Percentiles rank a stretch among this genome's conserved stretches.
Conservation (phyloP, 53 echinoderm and acorn worm genomes). For the Crossaster papposus region DNA sequence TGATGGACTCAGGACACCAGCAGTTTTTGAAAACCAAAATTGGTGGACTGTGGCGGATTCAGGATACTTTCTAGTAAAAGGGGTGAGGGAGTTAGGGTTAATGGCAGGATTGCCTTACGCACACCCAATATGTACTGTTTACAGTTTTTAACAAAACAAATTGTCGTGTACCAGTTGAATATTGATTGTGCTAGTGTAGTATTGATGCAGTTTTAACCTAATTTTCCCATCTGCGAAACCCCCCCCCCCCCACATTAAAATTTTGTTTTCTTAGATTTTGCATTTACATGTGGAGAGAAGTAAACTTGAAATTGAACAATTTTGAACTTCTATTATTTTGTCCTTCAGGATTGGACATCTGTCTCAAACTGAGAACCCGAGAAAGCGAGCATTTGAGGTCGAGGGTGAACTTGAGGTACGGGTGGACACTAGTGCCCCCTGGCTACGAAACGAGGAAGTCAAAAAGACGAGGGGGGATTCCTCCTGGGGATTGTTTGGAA, state of each 20-base stretch:
- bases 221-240: background rate
- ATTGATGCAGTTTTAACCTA: background rate
- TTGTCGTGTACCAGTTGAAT: no score
- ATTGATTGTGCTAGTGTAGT: no score
- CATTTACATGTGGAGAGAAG: no score
- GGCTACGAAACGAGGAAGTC: slow-evolving; percentile 4
- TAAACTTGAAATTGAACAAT: background rate
- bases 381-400: slow-evolving; percentile 18
- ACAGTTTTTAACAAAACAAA: no score
- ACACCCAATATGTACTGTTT: no score
- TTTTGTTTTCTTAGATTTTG: no score
- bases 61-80: no score
- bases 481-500: slow-evolving; percentile 34
- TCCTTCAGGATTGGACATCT: slow-evolving; percentile 18
- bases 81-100: no score
- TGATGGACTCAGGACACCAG: no score
- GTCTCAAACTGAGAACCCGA: slow-evolving; percentile 9
- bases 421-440: background rate
- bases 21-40: no score
- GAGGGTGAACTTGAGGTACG: background rate
- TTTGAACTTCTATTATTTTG: background rate
- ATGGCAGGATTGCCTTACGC: background rate
- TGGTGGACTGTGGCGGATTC: no score
- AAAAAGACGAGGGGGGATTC: background rate
- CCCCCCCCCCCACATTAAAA: no score